Evolutionary conservation across 2,888 invertebrate species (phyloP).

Genomic region (Cheilosia scutellata): DNA sequence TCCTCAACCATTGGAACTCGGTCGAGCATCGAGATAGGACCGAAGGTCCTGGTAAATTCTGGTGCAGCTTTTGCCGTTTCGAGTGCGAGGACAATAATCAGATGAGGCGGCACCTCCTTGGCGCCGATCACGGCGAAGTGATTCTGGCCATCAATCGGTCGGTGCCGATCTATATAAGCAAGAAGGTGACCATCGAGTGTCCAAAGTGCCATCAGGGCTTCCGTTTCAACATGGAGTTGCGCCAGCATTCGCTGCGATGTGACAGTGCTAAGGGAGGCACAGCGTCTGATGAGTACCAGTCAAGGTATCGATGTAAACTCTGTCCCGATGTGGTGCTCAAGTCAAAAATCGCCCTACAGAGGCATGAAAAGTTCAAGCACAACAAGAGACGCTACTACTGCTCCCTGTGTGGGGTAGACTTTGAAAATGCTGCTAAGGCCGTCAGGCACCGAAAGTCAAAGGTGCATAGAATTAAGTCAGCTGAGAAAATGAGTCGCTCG

Average conservation of each 20-base stretch:
- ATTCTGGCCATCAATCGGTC: conserved; percentile 91
- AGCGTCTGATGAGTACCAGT: conserved; percentile 88
- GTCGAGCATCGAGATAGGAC: conserved; percentile 85
- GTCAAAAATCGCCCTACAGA: conserved; percentile 88
- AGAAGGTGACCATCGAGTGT: conserved; percentile 88
- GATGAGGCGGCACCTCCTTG: conserved; percentile 89
- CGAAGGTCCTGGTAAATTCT: conserved; percentile 87
- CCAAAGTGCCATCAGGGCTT: conserved; percentile 88
- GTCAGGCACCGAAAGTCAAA: conserved; percentile 88
- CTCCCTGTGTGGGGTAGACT: conserved; percentile 88
- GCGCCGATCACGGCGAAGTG: conserved; percentile 89
- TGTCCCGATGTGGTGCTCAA: conserved; percentile 86
- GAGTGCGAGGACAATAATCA: conserved; percentile 87
- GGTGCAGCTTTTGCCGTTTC: conserved; percentile 91
- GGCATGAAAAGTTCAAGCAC: conserved; percentile 88
- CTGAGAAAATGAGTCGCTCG: conserved; percentile 84
- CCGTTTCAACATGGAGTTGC: conserved; percentile 90
- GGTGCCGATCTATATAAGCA: conserved; percentile 91
- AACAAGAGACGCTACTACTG: conserved; percentile 87
- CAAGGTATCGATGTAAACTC: conserved; percentile 86
- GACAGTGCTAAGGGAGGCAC: conserved; percentile 84
- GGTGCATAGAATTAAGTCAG: conserved; percentile 87
- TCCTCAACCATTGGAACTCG: conserved; percentile 90
- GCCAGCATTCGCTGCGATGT: conserved; percentile 86
- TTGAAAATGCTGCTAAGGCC: conserved; percentile 87